Percentiles rank a stretch among this genome's conserved stretches.
These are phyloP conservation scores for Clamator glandarius DNA, from an alignment of 2,797 vertebrate species.

Conservation along the genomic window DNA sequence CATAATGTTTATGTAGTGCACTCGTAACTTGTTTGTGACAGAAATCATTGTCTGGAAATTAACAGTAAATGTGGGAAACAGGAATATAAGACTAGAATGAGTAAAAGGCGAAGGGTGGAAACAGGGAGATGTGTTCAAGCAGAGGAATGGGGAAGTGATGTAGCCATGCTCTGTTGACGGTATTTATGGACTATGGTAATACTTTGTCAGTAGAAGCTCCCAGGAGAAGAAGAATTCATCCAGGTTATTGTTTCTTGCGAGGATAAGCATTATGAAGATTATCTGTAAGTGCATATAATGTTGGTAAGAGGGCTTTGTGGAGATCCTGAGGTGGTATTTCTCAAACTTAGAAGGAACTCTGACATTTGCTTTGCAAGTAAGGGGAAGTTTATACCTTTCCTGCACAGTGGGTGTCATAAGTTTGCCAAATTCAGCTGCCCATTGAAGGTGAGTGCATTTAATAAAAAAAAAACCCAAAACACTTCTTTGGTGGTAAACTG, in stretches of 20 bases:
- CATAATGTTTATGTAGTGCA: conserved; percentile 5
- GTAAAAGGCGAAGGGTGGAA: not conserved
- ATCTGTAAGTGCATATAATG: not conserved
- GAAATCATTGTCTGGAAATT: not conserved
- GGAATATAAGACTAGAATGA: not conserved
- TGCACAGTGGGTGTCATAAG: not conserved
- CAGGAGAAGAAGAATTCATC: not conserved
- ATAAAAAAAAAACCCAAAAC: not conserved
- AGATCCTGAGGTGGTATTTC: not conserved
- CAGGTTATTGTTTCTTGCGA: conserved; percentile 32
- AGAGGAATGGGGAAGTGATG: not conserved
- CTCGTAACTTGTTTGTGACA: not conserved
- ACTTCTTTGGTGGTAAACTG: not conserved
- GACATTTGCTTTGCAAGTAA: not conserved
- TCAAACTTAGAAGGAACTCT: conserved; percentile 9
- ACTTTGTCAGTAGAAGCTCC: not conserved
- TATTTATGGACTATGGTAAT: not conserved
- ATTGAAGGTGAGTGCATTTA: not conserved
- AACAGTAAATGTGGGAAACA: not conserved
- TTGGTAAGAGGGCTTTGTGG: not conserved
- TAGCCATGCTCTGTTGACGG: not conserved
- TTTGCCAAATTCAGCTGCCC: not conserved
- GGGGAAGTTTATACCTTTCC: not conserved
- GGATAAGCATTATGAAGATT: not conserved
- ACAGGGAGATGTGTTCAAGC: not conserved